Conservation (phyloP, 2,888 invertebrate species). For the Azorinus chamasolen region DNA sequence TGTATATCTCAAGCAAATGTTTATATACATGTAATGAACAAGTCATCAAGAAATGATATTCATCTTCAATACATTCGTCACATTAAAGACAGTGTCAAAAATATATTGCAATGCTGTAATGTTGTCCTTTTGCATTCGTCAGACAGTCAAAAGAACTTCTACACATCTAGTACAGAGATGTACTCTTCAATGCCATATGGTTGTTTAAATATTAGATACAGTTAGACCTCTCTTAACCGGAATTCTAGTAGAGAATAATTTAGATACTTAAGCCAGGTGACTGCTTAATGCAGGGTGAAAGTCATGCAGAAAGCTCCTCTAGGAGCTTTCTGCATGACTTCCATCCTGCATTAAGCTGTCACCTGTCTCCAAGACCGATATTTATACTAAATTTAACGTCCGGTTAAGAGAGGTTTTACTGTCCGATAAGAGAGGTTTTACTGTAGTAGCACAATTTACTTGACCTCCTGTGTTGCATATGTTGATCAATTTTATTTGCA, state of each 20-base stretch:
- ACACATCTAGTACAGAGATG: neutral
- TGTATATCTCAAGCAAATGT: too few relatives aligned
- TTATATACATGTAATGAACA: constrained; percentile 14
- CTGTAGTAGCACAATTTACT: neutral
- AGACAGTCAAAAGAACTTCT: neutral
- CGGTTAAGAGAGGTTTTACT: too few relatives aligned
- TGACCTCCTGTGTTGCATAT: constrained; percentile 7
- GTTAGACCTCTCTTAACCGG: too few relatives aligned
- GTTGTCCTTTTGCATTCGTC: neutral
- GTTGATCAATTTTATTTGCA: constrained; percentile 25
- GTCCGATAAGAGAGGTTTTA: neutral
- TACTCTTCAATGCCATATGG: neutral
- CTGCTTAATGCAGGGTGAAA: too few relatives aligned
- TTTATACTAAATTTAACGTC: too few relatives aligned
- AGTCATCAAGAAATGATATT: constrained; percentile 1
- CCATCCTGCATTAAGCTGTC: too few relatives aligned
- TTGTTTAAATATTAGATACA: neutral
- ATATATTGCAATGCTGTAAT: neutral
- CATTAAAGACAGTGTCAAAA: neutral
- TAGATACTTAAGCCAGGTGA: too few relatives aligned
- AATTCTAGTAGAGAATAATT: too few relatives aligned
- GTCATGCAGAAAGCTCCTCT: too few relatives aligned
- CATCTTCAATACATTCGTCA: constrained; percentile 1
- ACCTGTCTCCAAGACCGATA: too few relatives aligned
- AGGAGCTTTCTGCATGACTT: too few relatives aligned